These are phyloP conservation scores for Diplosoma virens DNA, from an alignment of 23 tunicate genomes.

Conservation along the genomic window DNA sequence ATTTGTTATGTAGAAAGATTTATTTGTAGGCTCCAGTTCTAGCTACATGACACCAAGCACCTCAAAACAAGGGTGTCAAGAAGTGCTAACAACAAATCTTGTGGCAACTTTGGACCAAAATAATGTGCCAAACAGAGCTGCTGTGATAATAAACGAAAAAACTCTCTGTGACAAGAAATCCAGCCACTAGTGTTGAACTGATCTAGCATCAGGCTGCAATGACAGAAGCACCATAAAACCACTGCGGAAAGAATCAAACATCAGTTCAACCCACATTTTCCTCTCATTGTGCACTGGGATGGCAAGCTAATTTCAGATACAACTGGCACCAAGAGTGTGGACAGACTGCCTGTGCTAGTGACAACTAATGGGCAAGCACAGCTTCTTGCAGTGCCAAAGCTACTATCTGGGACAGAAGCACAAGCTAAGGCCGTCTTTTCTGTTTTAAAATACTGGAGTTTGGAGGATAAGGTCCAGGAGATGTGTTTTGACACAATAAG, in stretches of 20 bases:
- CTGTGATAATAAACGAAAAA: constrained; percentile 1
- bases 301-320: constrained; percentile 5
- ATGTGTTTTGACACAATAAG: constrained; percentile 6
- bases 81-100: constrained; percentile 11
- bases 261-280: background rate
- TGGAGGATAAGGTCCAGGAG: constrained; percentile 12
- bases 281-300: constrained; percentile 3
- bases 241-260: no score
- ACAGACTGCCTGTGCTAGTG: constrained; percentile 33
- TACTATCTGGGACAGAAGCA: constrained; percentile 19
- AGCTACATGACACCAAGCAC: background rate
- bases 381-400: no score
- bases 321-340: background rate
- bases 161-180: constrained; percentile 16
- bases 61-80: constrained; percentile 1
- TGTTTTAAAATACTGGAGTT: constrained; percentile 17
- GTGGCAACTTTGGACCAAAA: constrained; percentile 20
- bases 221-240: no score
- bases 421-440: constrained; percentile 11
- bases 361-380: no score
- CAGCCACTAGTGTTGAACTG: constrained; percentile 8
- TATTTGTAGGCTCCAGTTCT: background rate
- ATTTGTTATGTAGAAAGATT: no score
- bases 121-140: background rate
- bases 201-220: constrained; percentile 9